These are phyloP conservation scores for Callionymus lyra DNA, from an alignment of 2,113 vertebrate genomes.

Conservation along the genomic window DNA sequence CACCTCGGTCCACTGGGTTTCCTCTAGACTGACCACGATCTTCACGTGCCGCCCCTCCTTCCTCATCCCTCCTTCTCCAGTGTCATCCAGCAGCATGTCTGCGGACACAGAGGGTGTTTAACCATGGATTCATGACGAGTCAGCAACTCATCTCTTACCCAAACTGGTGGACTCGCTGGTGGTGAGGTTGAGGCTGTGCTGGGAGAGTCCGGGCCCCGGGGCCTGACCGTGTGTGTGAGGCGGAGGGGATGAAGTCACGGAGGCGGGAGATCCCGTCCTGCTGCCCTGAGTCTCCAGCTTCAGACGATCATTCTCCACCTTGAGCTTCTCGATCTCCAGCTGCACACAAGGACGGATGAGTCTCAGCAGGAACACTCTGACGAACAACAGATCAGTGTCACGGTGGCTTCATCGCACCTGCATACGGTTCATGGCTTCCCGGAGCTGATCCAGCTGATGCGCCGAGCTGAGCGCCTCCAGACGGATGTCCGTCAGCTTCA, in stretches of 20 bases:
- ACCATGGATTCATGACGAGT: too few relatives aligned
- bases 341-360: slow-evolving; percentile 26
- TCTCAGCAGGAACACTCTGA: background rate
- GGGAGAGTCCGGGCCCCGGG: slow-evolving; percentile 72
- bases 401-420: slow-evolving; percentile 69
- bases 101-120: slow-evolving; percentile 2
- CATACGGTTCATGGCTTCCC: slow-evolving; percentile 98
- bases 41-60: slow-evolving; percentile 92
- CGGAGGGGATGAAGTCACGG: slow-evolving; percentile 78
- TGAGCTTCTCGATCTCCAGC: slow-evolving; percentile 93
- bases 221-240: slow-evolving; percentile 35
- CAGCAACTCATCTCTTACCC: slow-evolving; percentile 63
- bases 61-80: slow-evolving; percentile 76
- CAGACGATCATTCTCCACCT: slow-evolving; percentile 86
- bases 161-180: slow-evolving; percentile 86
- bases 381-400: background rate
- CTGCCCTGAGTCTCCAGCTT: slow-evolving; percentile 87
- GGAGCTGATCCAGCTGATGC: slow-evolving; percentile 93
- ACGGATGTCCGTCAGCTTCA: slow-evolving; percentile 95
- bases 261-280: slow-evolving; percentile 79
- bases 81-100: slow-evolving; percentile 95
- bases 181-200: slow-evolving; percentile 86
- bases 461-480: slow-evolving; percentile 96
- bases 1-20: slow-evolving; percentile 85
- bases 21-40: slow-evolving; percentile 82